phyloP scores from a whole-genome alignment of 1,140 invertebrate genomes.

The Platyura marginata region DNA sequence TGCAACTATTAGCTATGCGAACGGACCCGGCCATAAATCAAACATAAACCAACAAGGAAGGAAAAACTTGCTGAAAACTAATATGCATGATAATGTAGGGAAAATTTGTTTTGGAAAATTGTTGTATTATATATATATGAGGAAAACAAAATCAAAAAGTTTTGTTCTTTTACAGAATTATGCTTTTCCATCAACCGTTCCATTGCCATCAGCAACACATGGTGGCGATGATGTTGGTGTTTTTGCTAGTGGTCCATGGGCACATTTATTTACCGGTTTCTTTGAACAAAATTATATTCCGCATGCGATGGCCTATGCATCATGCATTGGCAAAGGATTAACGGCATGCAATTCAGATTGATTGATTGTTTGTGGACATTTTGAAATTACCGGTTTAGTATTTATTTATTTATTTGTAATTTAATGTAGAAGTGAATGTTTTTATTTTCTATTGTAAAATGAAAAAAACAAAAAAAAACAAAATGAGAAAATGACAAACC shows the following conservation, averaged over 20 bases:
- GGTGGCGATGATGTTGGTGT: constrained; percentile 51
- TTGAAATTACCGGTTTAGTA: too few relatives aligned
- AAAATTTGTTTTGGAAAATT: neutral
- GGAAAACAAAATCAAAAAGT: too few relatives aligned
- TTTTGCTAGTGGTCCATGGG: constrained; percentile 38
- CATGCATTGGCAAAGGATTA: constrained; percentile 17
- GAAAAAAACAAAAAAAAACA: too few relatives aligned
- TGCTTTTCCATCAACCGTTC: constrained; percentile 30
- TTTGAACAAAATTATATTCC: constrained; percentile 45
- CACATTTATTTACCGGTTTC: constrained; percentile 40
- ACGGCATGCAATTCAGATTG: neutral
- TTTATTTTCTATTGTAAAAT: too few relatives aligned
- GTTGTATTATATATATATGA: neutral
- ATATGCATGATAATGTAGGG: neutral
- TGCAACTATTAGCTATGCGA: constrained; percentile 53
- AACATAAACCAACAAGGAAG: constrained; percentile 19
- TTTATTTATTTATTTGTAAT: too few relatives aligned
- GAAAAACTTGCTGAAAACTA: constrained; percentile 30
- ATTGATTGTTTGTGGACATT: too few relatives aligned
- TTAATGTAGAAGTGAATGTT: too few relatives aligned
- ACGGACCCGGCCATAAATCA: constrained; percentile 35
- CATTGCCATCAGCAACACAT: constrained; percentile 28
- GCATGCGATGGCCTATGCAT: constrained; percentile 37
- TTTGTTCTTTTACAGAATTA: neutral
- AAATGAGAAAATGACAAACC: too few relatives aligned